Conservation (phyloP, 2,888 invertebrate species). For the Dolichopus griseipennis region DNA sequence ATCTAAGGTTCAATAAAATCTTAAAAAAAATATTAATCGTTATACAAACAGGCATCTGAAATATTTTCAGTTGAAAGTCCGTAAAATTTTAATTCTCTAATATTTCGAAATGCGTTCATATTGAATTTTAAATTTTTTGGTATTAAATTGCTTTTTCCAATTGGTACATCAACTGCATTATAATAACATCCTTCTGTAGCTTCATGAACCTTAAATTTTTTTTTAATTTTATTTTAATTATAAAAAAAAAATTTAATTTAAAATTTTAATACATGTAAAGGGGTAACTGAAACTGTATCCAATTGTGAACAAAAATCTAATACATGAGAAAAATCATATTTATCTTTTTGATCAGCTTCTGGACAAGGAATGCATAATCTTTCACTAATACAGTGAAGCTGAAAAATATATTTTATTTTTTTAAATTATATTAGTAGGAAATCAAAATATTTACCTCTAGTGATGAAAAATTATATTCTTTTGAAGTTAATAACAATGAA, state of each 20-base stretch:
- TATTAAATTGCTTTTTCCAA: conserved; percentile 76
- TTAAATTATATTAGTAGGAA: not conserved
- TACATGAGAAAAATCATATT: conserved; percentile 83
- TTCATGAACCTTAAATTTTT: conserved; percentile 12
- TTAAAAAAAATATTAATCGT: not conserved
- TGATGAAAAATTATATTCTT: conserved; percentile 61
- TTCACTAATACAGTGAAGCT: conserved; percentile 60
- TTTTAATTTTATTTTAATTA: not conserved
- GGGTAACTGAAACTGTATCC: conserved; percentile 44
- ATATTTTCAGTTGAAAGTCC: conserved; percentile 62
- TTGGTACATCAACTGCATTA: conserved; percentile 44
- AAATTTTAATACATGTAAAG: conserved; percentile 30
- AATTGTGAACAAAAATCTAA: conserved; percentile 79
- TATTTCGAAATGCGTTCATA: conserved; percentile 69
- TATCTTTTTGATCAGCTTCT: conserved; percentile 64
- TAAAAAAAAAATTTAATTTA: too few species aligned
- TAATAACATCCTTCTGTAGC: conserved; percentile 29
- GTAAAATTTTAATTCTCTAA: conserved; percentile 62
- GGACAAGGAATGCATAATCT: conserved; percentile 81
- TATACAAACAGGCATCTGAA: conserved; percentile 44
- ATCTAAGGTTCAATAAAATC: not conserved
- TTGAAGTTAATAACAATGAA: conserved; percentile 50
- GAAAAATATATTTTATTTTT: not conserved
- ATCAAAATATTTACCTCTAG: conserved; percentile 56
- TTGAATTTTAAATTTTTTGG: conserved; percentile 73